Evolutionary conservation across 2,113 vertebrate species (phyloP).

Genomic region (Melozone crissalis): DNA sequence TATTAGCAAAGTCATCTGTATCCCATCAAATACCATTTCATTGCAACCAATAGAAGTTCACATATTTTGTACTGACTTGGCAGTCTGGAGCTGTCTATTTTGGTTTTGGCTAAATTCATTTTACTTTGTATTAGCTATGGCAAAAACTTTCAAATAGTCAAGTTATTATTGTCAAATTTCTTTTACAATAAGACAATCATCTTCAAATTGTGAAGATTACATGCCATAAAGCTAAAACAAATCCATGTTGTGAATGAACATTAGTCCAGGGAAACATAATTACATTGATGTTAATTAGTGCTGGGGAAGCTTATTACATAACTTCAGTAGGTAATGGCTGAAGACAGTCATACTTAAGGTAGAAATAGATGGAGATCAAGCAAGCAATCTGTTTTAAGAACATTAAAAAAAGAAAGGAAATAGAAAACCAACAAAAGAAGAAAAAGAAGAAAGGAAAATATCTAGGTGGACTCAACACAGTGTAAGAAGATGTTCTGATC

Average conservation of each 20-base stretch:
- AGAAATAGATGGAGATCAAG: neutral
- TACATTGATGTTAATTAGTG: neutral
- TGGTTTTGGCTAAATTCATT: neutral
- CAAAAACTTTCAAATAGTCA: neutral
- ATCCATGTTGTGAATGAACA: neutral
- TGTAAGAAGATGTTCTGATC: neutral
- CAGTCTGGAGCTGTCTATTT: neutral
- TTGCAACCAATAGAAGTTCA: neutral
- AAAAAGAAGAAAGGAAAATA: neutral
- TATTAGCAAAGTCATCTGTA: neutral
- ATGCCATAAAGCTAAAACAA: neutral
- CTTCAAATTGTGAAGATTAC: neutral
- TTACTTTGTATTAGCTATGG: neutral
- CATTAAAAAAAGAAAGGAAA: neutral
- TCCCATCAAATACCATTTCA: neutral
- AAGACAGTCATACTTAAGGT: neutral
- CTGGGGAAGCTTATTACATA: neutral
- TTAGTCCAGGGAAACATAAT: neutral
- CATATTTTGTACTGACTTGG: neutral
- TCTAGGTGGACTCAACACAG: neutral
- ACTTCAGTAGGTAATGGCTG: neutral
- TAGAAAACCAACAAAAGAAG: neutral
- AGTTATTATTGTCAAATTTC: neutral
- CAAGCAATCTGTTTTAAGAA: neutral
- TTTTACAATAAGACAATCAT: neutral